These are phyloP conservation scores for Lottia scabra DNA, from an alignment of 2,888 invertebrate species.

Conservation along the genomic window DNA sequence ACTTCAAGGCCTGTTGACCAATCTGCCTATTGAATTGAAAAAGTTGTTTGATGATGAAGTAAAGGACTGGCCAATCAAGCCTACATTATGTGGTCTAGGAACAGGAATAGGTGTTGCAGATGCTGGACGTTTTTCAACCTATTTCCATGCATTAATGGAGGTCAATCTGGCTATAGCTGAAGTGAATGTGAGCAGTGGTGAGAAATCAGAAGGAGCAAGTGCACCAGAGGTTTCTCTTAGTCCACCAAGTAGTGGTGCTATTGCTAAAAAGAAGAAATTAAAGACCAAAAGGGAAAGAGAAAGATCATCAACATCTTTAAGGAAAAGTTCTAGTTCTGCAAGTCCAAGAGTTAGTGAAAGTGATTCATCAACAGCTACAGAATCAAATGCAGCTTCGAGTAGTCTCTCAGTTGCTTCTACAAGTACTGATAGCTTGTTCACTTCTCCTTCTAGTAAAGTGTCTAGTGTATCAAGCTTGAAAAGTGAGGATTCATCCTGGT, in stretches of 20 bases:
- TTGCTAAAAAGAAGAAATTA: conserved; percentile 62
- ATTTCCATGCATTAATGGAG: conserved; percentile 65
- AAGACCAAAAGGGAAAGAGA: conserved; percentile 57
- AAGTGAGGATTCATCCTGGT: conserved; percentile 65
- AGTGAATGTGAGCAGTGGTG: conserved; percentile 30
- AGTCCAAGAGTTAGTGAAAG: conserved; percentile 22
- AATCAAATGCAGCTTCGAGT: conserved; percentile 29
- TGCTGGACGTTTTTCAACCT: conserved; percentile 63
- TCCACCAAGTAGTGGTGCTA: conserved; percentile 48
- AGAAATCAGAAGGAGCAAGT: conserved; percentile 20
- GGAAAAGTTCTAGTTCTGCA: background rate
- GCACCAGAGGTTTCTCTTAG: conserved; percentile 21
- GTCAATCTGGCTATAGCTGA: conserved; percentile 63
- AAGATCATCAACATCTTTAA: conserved; percentile 8
- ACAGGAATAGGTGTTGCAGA: conserved; percentile 60
- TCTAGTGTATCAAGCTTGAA: conserved; percentile 21
- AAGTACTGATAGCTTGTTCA: conserved; percentile 5
- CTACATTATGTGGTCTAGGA: conserved; percentile 51
- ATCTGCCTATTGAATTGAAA: conserved; percentile 62
- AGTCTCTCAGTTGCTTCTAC: conserved; percentile 14
- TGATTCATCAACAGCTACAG: conserved; percentile 24
- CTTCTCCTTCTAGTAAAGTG: conserved; percentile 15
- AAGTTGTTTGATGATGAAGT: conserved; percentile 63
- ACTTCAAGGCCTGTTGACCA: conserved; percentile 49
- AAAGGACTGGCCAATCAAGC: conserved; percentile 53